Evolutionary conservation across 2,797 vertebrate species (phyloP).

Genomic region (Carcharodon carcharias): DNA sequence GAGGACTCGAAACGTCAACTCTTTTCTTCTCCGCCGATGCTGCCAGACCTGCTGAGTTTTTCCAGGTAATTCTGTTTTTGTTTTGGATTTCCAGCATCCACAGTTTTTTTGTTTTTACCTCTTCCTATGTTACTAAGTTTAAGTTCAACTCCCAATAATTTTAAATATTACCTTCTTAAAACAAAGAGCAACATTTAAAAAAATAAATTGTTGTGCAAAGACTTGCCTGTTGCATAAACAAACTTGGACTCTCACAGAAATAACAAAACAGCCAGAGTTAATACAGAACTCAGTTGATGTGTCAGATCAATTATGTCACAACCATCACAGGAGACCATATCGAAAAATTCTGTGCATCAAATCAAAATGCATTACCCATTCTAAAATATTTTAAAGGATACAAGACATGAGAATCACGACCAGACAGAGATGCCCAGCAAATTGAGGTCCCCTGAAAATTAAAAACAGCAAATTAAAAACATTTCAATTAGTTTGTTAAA

Average conservation of each 20-base stretch:
- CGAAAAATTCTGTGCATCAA: not conserved
- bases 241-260: not conserved
- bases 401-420: slow-evolving; percentile 89
- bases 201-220: not conserved
- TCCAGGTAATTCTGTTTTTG: no score
- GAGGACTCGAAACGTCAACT: no score
- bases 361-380: not conserved
- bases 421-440: slow-evolving; percentile 90
- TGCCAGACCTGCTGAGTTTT: no score
- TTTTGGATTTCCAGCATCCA: no score
- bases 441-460: slow-evolving; percentile 83
- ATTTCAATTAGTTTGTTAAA: not conserved
- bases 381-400: slow-evolving; percentile 69
- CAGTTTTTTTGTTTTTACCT: no score
- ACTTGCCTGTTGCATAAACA: not conserved
- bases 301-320: not conserved
- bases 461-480: slow-evolving; percentile 35
- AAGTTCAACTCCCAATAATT: not conserved
- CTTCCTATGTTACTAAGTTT: no score
- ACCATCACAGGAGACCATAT: not conserved
- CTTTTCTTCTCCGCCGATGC: no score
- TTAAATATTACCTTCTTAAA: not conserved
- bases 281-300: not conserved
- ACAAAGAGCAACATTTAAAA: not conserved
- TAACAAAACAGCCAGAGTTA: not conserved